Evolutionary conservation across 2,797 vertebrate genomes (phyloP).

Genomic region (Pantherophis alleghaniensis): DNA sequence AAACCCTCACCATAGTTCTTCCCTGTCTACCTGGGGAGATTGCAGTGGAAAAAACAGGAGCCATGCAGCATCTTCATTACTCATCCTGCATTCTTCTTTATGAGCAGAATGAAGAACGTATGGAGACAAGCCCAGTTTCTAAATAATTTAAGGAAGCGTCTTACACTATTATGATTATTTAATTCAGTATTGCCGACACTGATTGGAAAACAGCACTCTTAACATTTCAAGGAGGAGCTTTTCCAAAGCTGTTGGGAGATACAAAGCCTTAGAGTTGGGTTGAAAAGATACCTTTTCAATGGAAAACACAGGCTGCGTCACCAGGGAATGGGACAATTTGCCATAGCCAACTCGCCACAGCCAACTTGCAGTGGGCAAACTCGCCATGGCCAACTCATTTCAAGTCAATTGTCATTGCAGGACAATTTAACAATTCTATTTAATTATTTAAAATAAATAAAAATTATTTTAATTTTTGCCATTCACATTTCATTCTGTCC

Average conservation of each 20-base stretch:
- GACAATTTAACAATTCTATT: too few species aligned
- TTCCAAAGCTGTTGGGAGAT: not conserved
- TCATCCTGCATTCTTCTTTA: not conserved
- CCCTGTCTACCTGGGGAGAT: not conserved
- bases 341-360: too few species aligned
- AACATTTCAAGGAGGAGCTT: not conserved
- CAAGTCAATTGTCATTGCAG: too few species aligned
- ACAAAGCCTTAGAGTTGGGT: not conserved
- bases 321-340: too few species aligned
- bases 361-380: too few species aligned
- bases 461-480: too few species aligned
- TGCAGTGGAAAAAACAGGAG: not conserved
- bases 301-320: not conserved
- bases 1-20: not conserved
- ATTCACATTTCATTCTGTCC: too few species aligned
- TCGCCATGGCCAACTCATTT: too few species aligned
- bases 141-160: not conserved
- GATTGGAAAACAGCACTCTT: not conserved
- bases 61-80: not conserved
- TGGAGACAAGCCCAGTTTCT: too few species aligned
- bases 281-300: not conserved
- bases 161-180: not conserved
- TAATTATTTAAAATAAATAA: too few species aligned
- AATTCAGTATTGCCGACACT: not conserved
- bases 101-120: not conserved